Percentiles rank a stretch among this genome's conserved stretches.
Conservation (phyloP, 2,113 vertebrate species). For the Indri indri region DNA sequence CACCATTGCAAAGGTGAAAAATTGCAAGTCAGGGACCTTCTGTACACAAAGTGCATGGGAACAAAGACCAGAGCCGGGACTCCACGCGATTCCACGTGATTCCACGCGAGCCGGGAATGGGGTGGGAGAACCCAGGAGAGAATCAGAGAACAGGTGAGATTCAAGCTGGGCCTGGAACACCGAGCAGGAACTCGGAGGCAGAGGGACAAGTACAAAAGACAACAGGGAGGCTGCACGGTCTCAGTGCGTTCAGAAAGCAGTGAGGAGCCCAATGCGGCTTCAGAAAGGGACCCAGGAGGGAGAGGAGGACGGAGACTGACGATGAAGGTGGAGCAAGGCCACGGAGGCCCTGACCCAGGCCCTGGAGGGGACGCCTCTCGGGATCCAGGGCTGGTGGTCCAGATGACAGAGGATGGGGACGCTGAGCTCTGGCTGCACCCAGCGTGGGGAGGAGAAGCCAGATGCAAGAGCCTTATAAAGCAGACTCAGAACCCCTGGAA, state of each 20-base stretch:
- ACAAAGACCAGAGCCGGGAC: fast-evolving
- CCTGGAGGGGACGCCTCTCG: too few species aligned
- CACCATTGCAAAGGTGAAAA: neutral
- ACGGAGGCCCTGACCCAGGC: neutral
- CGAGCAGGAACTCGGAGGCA: neutral
- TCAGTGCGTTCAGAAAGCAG: neutral
- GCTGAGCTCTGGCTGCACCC: neutral
- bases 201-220: neutral
- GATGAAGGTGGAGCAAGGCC: neutral
- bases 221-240: neutral
- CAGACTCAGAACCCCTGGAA: neutral
- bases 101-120: fast-evolving
- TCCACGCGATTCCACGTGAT: neutral
- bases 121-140: neutral
- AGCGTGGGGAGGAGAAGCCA: neutral
- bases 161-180: neutral
- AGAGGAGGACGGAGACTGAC: neutral
- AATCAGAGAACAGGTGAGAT: neutral
- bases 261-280: neutral
- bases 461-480: neutral
- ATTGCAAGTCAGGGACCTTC: neutral
- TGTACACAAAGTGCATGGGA: neutral
- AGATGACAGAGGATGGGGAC: neutral
- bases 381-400: neutral
- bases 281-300: neutral